Evolutionary conservation across 2,797 vertebrate species (phyloP), one percentile per base, ranked within the genome.

Genomic region (Oryzias sinensis): DNA sequence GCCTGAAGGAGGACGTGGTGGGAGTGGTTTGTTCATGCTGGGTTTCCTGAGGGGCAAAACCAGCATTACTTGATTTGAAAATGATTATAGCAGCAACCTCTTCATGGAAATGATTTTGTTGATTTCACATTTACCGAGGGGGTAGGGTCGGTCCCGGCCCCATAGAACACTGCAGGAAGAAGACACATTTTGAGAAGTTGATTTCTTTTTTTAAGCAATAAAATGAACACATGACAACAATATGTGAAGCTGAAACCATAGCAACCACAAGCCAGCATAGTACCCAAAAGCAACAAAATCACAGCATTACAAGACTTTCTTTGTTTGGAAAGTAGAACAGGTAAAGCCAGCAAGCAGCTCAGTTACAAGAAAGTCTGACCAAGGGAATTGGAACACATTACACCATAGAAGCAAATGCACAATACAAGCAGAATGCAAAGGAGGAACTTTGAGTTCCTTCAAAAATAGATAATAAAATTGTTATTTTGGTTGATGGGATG

Each of bases 1-100:
- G 55, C 88, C 82, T 47, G 90, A 74, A 62, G 93, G 90, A 43
- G 92, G 93, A 17, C 92, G 93, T 66, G 88, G 81, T 18, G 93
- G 93, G 43, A 87, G 68, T 44, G 81, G 62, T 91, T 92, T 97
- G 65, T 82, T 88, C 67, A 88, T 82, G 53, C 24, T 25, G 55
- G 90, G 88, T 72, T 92, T 96, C 84, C 86, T 87, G 73, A 43
- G 67, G 16, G 37, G 43, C 37, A 46, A 68, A 43, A 62, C 15
- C 57, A 29, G 56, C 48, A 64, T 22, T 61, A 17, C 54, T 58
- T 61, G 20, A 71, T 33, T 43, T 14, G 4, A 51, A 15, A 0
- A 2, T 8, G 11, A 56, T 58, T 17, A 56, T 55, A 24, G 14
- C 3, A 57, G 18, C 5, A 11, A 53, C 49, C 5, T 43, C 16